Base-by-base conservation (phyloP, 2,113 vertebrate species). In the Pardalotus punctatus region DNA sequence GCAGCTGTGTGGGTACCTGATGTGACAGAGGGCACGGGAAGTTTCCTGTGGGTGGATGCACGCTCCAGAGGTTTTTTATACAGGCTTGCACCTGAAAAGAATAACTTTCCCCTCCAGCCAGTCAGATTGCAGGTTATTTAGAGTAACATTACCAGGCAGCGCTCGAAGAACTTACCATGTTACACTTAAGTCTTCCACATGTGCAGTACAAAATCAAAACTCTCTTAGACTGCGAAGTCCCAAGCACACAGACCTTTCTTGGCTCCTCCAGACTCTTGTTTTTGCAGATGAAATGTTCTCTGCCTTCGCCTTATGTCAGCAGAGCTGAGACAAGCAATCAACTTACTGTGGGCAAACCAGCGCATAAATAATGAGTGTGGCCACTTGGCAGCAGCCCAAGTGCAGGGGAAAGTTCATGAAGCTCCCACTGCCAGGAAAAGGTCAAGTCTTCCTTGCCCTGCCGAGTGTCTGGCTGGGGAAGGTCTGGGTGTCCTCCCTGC, bases 111-210 rank as follows among this genome's bases (percentile, higher is more conserved):
- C 54, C 82, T 88, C 92, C 43, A 43, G 51, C 97, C 96, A 95
- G 95, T 96, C 23, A 3, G 64, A 53, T 92, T 33, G 67, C 92
- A 88, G 79, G 96, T 92, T 98, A 98, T 98, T 98, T 98, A 94
- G 54, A 88, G 98, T 82, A 97, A 94, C 97, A 96, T 98, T 96
- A 98, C 95, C 92, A 65, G 72, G 86, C 93, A 66, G 83, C 0
- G 8, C 70, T 88, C 8, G 0, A 57, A 94, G 83, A 96, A 80
- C 65, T 87, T 91, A 71, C 91, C 81, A 1, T 81, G 82, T 96
- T 93, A 86, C 79, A 40, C 90, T 87, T 19, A 89, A 73, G 61
- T 65, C 43, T 81, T 60, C 43, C 29, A 51, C 38, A 22, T 31
- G 84, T 76, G 81, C 69, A 31, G 53, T 16, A n/a, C 73, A 83